Evolutionary conservation across 2,113 vertebrate genomes (phyloP), one percentile per base, ranked within the genome.

Genomic region (Sialia sialis): DNA sequence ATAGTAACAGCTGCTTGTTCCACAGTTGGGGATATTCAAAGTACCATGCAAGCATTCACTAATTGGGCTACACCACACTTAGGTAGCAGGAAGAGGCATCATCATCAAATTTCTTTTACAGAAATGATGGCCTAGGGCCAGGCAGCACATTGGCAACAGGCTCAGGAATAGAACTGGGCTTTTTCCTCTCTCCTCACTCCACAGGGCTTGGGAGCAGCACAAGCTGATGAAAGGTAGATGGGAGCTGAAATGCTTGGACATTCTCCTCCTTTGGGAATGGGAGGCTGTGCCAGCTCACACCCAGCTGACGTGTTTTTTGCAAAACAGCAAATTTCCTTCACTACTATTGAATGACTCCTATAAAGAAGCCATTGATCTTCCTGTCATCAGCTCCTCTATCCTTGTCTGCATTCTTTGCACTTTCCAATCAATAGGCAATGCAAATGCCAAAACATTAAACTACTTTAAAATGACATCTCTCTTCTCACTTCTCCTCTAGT

Each of bases 341-440:
- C 70, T 82, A 3, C 68, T 92, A 20, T 52, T 88, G 93, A 94
- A 74, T 81, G 74, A 70, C 39, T 90, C 16, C 9, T 83, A 34
- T 86, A 74, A 86, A 89, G 76, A 67, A 90, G 38, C 15, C 66
- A 90, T 89, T 84, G 94, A 90, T 94, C 90, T 79, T 94, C 77
- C 62, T 94, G 44, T 94, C 84, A 77, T 74, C 70, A 63, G 10
- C 38, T 32, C 44, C 32, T 80, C 70, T 52, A 13, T 36, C 59
- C 66, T 83, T n/a, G 76, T 79, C 86, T 96, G 68, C 66, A 60
- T 95, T 93, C 87, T 94, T 82, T 87, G 41, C 69, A 48, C 46
- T 86, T 82, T 73, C 82, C 91, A 56, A 76, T 95, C 82, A 82
- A 89, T 89, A 83, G n/a, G 54, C 39, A 90, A 25, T 86, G 74